Percentiles rank a stretch among this genome's conserved stretches.
These are phyloP conservation scores for Falcunculus frontatus DNA, from an alignment of 2,113 vertebrate species.

Conservation along the genomic window DNA sequence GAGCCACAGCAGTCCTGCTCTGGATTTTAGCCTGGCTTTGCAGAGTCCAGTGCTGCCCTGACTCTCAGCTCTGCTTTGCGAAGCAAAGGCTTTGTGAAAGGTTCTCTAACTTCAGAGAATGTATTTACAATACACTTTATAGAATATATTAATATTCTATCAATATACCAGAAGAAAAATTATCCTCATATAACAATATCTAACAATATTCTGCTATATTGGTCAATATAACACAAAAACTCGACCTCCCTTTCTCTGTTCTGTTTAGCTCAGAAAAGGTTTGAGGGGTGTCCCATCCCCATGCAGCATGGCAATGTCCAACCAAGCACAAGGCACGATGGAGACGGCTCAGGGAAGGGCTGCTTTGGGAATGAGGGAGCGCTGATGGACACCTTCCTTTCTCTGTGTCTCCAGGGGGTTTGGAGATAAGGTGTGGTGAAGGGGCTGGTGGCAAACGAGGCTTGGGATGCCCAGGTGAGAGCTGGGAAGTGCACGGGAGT, in stretches of 20 bases:
- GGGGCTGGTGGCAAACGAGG: not conserved
- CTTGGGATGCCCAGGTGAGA: not conserved
- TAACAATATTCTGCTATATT: not conserved
- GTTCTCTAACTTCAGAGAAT: not conserved
- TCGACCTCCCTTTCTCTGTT: not conserved
- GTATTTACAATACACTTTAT: not conserved
- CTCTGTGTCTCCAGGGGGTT: not conserved
- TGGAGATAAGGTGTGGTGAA: rapidly evolving
- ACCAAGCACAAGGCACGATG: rapidly evolving
- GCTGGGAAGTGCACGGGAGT: not conserved
- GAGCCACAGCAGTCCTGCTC: not conserved
- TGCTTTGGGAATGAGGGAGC: not conserved
- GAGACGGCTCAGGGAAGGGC: not conserved
- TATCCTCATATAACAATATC: not conserved
- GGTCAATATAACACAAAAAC: not conserved
- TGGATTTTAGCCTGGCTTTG: not conserved
- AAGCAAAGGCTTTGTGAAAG: not conserved
- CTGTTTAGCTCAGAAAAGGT: not conserved
- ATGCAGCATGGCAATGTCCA: not conserved
- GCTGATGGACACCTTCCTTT: rapidly evolving
- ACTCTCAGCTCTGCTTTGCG: not conserved
- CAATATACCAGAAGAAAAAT: not conserved
- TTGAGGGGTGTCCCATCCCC: not conserved
- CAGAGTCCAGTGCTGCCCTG: not conserved
- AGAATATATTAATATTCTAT: not conserved